A percentile compares a stretch with the other conserved stretches of the same genome.
phyloP scores from a whole-genome alignment of 2,113 vertebrate species.

The Mesoclemmys tuberculata region DNA sequence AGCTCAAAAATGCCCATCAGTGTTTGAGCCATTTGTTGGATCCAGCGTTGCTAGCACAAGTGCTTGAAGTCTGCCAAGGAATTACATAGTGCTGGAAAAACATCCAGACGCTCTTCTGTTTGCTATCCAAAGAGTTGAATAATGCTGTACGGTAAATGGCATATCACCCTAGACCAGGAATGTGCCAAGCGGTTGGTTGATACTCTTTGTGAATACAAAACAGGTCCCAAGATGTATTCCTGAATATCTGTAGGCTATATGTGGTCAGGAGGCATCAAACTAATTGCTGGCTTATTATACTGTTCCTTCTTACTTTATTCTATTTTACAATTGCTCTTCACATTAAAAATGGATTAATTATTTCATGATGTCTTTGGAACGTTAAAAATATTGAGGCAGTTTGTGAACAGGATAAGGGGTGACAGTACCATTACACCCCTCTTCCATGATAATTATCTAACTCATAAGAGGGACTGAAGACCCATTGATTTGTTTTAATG shows the following conservation, averaged over 20 bases:
- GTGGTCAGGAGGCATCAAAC: constrained; percentile 28
- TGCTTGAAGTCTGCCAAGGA: constrained; percentile 73
- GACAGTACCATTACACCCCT: background rate
- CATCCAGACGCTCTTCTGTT: constrained; percentile 65
- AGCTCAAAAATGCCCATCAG: constrained; percentile 21
- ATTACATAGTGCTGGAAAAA: constrained; percentile 77
- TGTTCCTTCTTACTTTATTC: constrained; percentile 14
- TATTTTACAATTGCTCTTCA: background rate
- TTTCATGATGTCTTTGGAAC: background rate
- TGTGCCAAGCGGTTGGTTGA: constrained; percentile 69
- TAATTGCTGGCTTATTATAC: constrained; percentile 43
- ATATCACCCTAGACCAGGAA: constrained; percentile 69
- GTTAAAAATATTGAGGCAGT: background rate
- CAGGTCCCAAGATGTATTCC: constrained; percentile 59
- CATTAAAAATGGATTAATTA: constrained; percentile 17
- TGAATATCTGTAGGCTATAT: constrained; percentile 37
- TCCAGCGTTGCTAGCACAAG: constrained; percentile 63
- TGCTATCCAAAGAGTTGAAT: constrained; percentile 68
- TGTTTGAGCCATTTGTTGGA: constrained; percentile 55
- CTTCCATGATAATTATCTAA: background rate
- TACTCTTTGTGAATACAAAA: constrained; percentile 73
- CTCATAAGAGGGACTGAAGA: background rate
- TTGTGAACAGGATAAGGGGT: background rate
- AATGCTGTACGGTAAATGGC: constrained; percentile 77
- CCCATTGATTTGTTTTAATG: background rate